Evolutionary conservation across 2,888 invertebrate genomes (phyloP), one percentile per base, ranked within the genome.

Genomic region (Megaustenia siamemsis): DNA sequence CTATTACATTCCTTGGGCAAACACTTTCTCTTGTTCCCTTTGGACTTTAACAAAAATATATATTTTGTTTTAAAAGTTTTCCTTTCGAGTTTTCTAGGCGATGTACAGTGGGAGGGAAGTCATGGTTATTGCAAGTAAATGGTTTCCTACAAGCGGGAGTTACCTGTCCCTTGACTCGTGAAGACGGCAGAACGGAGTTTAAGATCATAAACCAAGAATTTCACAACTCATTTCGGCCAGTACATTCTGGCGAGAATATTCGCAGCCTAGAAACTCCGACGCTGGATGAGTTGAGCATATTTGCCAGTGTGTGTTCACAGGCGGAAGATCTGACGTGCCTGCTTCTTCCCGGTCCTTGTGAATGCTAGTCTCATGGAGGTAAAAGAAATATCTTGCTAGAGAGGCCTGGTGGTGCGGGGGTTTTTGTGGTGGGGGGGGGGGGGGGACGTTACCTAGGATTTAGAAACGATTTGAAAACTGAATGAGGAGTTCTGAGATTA

Each of bases 201-300:
- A 32, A 66, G 79, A 79, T 79, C 79, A 66, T 79, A 79, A 79
- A 79, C 45, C 28, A 40, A 21, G 66, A 63, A 79, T 79, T 79
- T 79, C 79, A 79, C 79, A 66, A 43, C 79, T 60, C 79, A 79
- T 79, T 66, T 66, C 21, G 43, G 32, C 32, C 32, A 12, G 45
- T 40, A 35, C 79, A 18, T n/a, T 45, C 66, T 66, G 40, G 10
- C 66, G 43, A 63, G 43, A 18, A 68, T 43, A 21, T 24, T 66
- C 79, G 66, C 2, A 24, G 35, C 43, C 24, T 21, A 12, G 28
- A n/a, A n/a, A n/a, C n/a, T n/a, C 45, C 21, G 38, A n/a, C 60
- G 68, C 49, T 45, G 79, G 56, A 63, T 38, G 45, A 45, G 18
- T 1, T 66, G 6, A 3, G 79, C 45, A 66, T 79, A 79, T 79